Evolutionary conservation across 2,113 vertebrate species (phyloP), one percentile per base, ranked within the genome.

Genomic region (Solenodon paradoxus): DNA sequence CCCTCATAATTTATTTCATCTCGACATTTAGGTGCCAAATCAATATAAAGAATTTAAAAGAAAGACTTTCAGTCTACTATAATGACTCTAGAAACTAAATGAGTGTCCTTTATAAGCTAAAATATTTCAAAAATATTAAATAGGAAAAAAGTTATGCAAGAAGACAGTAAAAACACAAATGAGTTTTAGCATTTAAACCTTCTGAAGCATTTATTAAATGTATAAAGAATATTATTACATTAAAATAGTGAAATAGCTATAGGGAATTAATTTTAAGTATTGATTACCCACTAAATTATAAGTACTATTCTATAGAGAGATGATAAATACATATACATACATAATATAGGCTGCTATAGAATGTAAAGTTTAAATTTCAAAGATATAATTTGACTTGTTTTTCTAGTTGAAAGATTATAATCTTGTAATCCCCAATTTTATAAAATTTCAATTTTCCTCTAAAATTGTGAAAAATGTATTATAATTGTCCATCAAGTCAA

Each of bases 201-300:
- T 49, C 20, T 77, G 26, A 97, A 88, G 94, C 7, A 84, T 63
- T 90, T 53, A 75, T 75, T 57, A 71, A 90, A 38, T 22, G 77
- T 53, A 81, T 66, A 32, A 84, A 51, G 12, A 87, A 68, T 68
- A 74, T 40, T 24, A 81, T 22, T 84, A 20, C 1, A 83, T 53
- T 74, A 57, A 3, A 94, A 79, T 74, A 91, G 7, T n/a, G 75
- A 93, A 88, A 79, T 57, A 78, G 32, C 19, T 5, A 47, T 4
- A 53, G 1, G 9, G 68, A 77, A 94, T 85, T 77, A 81, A 53
- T 79, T 83, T 92, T 32, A 68, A 59, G 4, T 16, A 47, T 5
- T 84, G 28, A 90, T 16, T 81, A 17, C 1, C 35, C 49, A 80
- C 32, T 91, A 85, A 90, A n/a, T n/a, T 9, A 57, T 81, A 72